Base-by-base conservation (phyloP, 2,888 invertebrate genomes). In the Barypeithes pellucidus region DNA sequence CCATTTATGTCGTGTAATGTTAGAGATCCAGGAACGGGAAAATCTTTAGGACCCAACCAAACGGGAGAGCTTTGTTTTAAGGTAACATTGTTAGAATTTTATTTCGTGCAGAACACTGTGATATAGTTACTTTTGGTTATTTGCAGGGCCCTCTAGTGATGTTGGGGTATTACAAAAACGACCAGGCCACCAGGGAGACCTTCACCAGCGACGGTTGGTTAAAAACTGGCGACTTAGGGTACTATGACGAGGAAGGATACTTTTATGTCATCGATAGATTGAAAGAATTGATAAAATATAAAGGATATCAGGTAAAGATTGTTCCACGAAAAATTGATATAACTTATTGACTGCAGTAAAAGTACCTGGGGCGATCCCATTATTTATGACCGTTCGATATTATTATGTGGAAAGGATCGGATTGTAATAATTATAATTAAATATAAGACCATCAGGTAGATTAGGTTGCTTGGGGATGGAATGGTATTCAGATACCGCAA, bases 261-360 rank as follows among this genome's bases (percentile, higher is more conserved):
- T 86, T 94, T 76, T 93, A 89, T 78, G 90, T 96, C 72, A 90
- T 91, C 29, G 95, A 94, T 81, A 89, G 96, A 76, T 83, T 93
- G 59, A 95, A 95, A 82, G 95, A 95, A 82, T 87, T 96, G 39
- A 96, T 96, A 72, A 96, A 96, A 79, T 85, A 85, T n/a, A 91
- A 90, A 83, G 73, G 70, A 16, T 75, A 45, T 16, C 75, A 75
- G 63, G 71, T 75, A 50, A 43, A 24, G 4, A 33, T 4, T 33
- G 4, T 33, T n/a, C n/a, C n/a, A n/a, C n/a, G n/a, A n/a, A n/a
- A n/a, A n/a, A n/a, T n/a, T n/a, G n/a, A n/a, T n/a, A n/a, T n/a
- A n/a, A n/a, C n/a, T n/a, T n/a, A n/a, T n/a, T n/a, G n/a, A n/a
- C n/a, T n/a, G n/a, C n/a, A n/a, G n/a, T n/a, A n/a, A n/a, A n/a